Base-by-base conservation (phyloP, 2,888 invertebrate species). In the Phaonia tiefii region DNA sequence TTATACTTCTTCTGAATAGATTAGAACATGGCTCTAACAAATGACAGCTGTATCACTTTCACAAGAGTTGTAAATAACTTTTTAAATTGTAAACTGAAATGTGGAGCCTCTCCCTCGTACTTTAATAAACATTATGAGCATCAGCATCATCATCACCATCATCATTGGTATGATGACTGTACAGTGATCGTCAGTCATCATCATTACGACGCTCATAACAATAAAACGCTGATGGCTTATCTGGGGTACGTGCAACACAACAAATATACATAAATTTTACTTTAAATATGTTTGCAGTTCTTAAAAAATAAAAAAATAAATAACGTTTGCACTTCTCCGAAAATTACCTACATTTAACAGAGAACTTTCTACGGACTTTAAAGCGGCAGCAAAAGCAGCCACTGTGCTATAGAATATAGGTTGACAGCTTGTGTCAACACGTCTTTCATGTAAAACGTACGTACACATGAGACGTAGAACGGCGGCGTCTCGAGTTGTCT, bases 201-300 rank as follows among this genome's bases (percentile, higher is more conserved):
- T 78, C 71, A 72, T 75, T 75, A 81, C 71, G 78, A 78, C 67
- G 77, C 75, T 78, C 78, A 75, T 78, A 81, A 78, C 75, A 81
- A 81, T 78, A 81, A 77, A 81, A 81, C 75, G 74, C 75, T 78
- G 81, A 81, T 81, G 71, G 71, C 54, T 75, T 78, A 81, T 81
- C 81, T 78, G 66, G 81, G 60, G 67, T 81, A 81, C 78, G 75
- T 72, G 75, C 75, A 77, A 60, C 37, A 58, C 70, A 66, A 58
- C 74, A 80, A 77, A 80, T 77, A 74, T 73, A 74, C 71, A 80
- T 71, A 77, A 78, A 75, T 78, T 78, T 39, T 71, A 60, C 66
- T 78, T 78, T 69, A 78, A 72, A 78, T 77, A 73, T 74, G 67
- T 49, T 69, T 73, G 74, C 80, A 76, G 63, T 69, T 71, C 58